Evolutionary conservation across 2,888 invertebrate species (phyloP), one percentile per base, ranked within the genome.

Genomic region (Isoperla grammatica): DNA sequence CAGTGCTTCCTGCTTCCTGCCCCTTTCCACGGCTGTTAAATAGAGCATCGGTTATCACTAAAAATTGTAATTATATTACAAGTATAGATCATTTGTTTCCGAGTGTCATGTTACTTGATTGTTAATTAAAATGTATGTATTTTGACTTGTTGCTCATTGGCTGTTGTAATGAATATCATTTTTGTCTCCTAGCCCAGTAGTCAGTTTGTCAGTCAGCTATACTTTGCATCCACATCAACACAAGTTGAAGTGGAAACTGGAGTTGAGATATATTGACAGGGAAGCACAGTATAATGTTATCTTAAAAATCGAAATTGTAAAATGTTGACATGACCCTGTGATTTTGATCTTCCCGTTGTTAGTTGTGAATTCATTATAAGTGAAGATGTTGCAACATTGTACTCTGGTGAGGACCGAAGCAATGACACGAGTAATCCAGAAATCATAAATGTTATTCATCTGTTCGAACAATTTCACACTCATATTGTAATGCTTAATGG

Each of bases 81-180:
- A 58, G 29, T 8, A 48, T 49, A 57, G 50, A 19, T 58, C 40
- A 53, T 58, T 58, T 53, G 42, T 43, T 39, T 55, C 55, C 40
- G 20, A 46, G 49, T 40, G 49, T 56, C 42, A 39, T 45, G 35
- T 49, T 61, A 56, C 48, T 61, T 61, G 53, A 42, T 63, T 63
- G 63, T 63, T 63, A 63, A 50, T 55, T 61, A 61, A 62, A 59
- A 61, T 63, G 63, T 59, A 63, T 63, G 61, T 63, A 63, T 61
- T 61, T 61, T 63, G 60, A 61, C 61, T 61, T 61, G 63, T 63
- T 63, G 61, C 63, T 63, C 59, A 61, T 63, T 63, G 61, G 63
- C 63, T 63, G 57, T 63, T 60, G 58, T 63, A 61, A 60, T 57
- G 45, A 54, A 60, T 57, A 60, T 62, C 50, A 50, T 63, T 60